These are phyloP conservation scores for Diplogasteroides magnus DNA, from an alignment of 1,140 invertebrate species.

Conservation along the genomic window DNA sequence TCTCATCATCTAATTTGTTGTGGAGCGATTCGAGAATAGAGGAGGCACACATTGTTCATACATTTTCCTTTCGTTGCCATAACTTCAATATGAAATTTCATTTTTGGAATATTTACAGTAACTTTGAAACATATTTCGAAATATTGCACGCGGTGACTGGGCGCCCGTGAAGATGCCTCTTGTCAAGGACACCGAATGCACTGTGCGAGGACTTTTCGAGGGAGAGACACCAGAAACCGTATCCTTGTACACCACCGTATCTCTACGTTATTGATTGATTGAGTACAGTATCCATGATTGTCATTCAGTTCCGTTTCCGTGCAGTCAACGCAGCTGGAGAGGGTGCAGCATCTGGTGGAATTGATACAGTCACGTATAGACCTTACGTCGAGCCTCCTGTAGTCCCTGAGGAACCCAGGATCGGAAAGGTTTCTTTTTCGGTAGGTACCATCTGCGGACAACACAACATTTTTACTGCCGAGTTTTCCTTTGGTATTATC, in stretches of 20 bases:
- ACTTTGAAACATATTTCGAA: too few species aligned
- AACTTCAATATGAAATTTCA: too few species aligned
- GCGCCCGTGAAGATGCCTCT: conserved; percentile 80
- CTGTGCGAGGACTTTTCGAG: conserved; percentile 82
- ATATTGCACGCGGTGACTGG: conserved; percentile 83
- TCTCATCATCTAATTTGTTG: conserved; percentile 85
- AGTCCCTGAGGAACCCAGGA: conserved; percentile 82
- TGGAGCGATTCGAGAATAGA: conserved; percentile 81
- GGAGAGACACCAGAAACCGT: conserved; percentile 71
- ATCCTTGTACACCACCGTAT: too few species aligned
- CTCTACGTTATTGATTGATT: too few species aligned
- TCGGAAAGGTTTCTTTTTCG: too few species aligned
- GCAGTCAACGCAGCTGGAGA: conserved; percentile 92
- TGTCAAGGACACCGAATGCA: conserved; percentile 80
- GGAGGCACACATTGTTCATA: too few species aligned
- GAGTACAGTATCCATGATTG: too few species aligned
- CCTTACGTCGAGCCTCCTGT: conserved; percentile 70
- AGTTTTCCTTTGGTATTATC: too few species aligned
- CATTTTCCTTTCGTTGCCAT: too few species aligned
- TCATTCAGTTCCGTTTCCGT: conserved; percentile 89
- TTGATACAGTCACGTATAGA: conserved; percentile 76
- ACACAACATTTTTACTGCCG: too few species aligned
- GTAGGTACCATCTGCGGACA: too few species aligned
- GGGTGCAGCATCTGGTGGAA: conserved; percentile 86
- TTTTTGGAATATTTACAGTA: too few species aligned